A percentile compares a stretch with the other conserved stretches of the same genome.
phyloP scores from a whole-genome alignment of 2,113 vertebrate species.

The Pseudonaja textilis region DNA sequence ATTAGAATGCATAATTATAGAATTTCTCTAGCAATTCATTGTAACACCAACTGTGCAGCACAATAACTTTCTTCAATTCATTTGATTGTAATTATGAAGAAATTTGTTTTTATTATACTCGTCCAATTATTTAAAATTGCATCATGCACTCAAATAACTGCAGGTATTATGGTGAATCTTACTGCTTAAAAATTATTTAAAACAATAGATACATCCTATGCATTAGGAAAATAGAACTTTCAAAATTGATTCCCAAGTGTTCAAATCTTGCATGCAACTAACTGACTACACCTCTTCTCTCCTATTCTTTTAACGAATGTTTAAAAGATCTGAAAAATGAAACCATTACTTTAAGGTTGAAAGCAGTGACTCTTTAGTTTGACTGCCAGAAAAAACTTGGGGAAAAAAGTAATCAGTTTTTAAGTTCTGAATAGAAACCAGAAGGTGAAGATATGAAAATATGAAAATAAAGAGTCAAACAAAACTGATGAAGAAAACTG shows the following conservation, averaged over 20 bases:
- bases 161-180: not conserved
- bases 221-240: not conserved
- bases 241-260: not conserved
- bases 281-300: not conserved
- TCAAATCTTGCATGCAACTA: not conserved
- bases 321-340: not conserved
- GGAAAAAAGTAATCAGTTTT: not conserved
- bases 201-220: not conserved
- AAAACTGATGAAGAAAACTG: not conserved
- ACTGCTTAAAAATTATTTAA: not conserved
- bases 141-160: not conserved
- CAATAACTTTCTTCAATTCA: not conserved
- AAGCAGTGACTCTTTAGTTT: not conserved
- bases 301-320: not conserved
- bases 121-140: slow-evolving; percentile 5
- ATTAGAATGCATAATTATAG: not conserved
- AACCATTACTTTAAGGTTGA: not conserved
- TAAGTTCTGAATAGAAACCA: not conserved
- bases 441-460: not conserved
- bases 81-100: not conserved
- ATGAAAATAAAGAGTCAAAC: not conserved
- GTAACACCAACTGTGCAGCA: not conserved
- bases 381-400: not conserved
- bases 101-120: not conserved
- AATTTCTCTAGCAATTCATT: not conserved